Evolutionary conservation across 2,113 vertebrate species (phyloP), one percentile per base, ranked within the genome.

Genomic region (Edolisoma coerulescens): DNA sequence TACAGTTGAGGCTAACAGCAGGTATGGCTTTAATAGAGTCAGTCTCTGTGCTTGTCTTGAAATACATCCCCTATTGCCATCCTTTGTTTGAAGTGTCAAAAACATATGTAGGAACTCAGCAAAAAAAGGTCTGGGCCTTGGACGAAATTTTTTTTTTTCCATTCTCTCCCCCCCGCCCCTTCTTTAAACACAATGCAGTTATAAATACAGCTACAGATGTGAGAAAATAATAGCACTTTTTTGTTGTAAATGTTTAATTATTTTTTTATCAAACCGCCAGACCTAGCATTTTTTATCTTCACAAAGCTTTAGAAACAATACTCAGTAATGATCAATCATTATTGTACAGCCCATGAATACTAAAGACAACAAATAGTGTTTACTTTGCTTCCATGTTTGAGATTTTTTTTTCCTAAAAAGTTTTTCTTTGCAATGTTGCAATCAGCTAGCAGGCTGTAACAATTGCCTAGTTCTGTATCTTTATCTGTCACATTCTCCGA

Each of bases 281-380:
- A 94, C n/a, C 45, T 83, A 69, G 35, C 35, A 59, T 83, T 86
- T 91, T 81, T 87, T 54, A 44, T 93, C 71, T 77, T 77, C 30
- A 87, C 65, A 93, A 85, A 87, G 70, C 87, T 91, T 94, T 67
- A 67, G 54, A 86, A 96, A 94, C 82, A 94, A 91, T 92, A 44
- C 59, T 60, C 59, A 17, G 44, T 94, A 96, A 97, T 17, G 10
- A 96, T 88, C 75, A 85, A 53, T 69, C 11, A 15, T 80, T 84
- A 60, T 71, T 47, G 54, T 35, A 63, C 56, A 86, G 57, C 10
- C 39, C 27, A 39, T 77, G 82, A 92, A 95, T 70, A 59, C 59
- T 81, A 88, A 91, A 85, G 50, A 77, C 42, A 92, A 13, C 26
- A 83, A 56, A 84, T 4, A 77, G 23, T 33, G 74, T 76, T 61